Evolutionary conservation across 2,113 vertebrate species (phyloP).

Genomic region (Apteryx owenii): DNA sequence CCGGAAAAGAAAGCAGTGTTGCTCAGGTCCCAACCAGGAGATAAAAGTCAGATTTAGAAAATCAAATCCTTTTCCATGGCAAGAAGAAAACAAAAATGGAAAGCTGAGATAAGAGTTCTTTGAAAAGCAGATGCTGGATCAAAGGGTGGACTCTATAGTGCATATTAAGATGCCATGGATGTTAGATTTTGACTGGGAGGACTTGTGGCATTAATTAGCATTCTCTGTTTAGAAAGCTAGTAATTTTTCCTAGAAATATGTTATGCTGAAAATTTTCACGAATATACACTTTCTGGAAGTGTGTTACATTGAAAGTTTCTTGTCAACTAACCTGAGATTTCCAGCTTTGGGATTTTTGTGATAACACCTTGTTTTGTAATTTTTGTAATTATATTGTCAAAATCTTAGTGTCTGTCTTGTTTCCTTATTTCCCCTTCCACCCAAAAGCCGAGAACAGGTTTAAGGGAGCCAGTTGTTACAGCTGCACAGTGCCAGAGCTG

Average conservation of each 20-base stretch:
- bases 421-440: background rate
- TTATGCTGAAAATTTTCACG: background rate
- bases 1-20: background rate
- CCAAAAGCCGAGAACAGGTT: background rate
- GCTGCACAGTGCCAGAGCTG: background rate
- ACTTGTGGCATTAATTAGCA: background rate
- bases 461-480: background rate
- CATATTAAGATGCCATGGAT: background rate
- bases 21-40: background rate
- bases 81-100: background rate
- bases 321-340: background rate
- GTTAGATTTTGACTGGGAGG: background rate
- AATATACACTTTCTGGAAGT: background rate
- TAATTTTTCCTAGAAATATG: background rate
- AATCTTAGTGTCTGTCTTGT: background rate
- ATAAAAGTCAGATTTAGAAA: background rate
- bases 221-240: background rate
- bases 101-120: background rate
- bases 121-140: background rate
- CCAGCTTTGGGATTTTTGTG: background rate
- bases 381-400: background rate
- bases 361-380: background rate
- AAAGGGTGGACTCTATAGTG: background rate
- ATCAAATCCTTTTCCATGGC: background rate
- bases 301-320: background rate